Base-by-base conservation (phyloP, 2,797 vertebrate genomes). In the Novumbra hubbsi region DNA sequence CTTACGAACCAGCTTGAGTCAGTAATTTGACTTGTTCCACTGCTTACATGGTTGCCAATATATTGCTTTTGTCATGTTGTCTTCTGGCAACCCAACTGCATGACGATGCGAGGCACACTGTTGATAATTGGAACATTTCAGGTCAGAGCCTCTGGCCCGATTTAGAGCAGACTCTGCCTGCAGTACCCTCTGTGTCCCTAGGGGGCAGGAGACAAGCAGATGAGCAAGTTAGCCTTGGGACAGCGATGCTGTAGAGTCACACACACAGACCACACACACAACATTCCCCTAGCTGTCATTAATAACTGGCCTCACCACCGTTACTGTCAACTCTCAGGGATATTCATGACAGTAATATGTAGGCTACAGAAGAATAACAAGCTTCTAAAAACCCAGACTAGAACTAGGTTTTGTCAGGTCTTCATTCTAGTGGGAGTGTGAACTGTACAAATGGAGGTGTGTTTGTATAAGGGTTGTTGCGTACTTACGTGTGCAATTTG, bases 51-150 rank as follows among this genome's bases (percentile, higher is more conserved):
- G 60, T 57, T 38, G 71, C 57, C 24, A 60, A 68, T 70, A 52
- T 32, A 16, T 50, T 48, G 16, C 28, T 70, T 15, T 52, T 74
- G 65, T 83, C 57, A 63, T 30, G 50, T 83, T 81, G 93, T 81
- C 91, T 94, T 95, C 88, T 93, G 96, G 93, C 91, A 87, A 89
- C 76, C 80, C 74, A 86, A 78, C 92, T 89, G 89, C 92, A 88
- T 91, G 92, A 95, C 89, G 90, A 93, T 92, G 90, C 89, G 88
- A 93, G 90, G 90, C 72, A 65, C 77, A 88, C 92, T 85, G 84
- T 92, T 89, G 92, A 89, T 93, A 55, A 55, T 55, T 94, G 91
- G 92, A 88, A 90, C 86, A 90, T 91, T 90, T 92, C 89, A 87
- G 91, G 90, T 90, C 92, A 93, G 89, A 88, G 83, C 85, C 82